phyloP scores from a whole-genome alignment of 2,797 vertebrate genomes.

The Octomys mimax region DNA sequence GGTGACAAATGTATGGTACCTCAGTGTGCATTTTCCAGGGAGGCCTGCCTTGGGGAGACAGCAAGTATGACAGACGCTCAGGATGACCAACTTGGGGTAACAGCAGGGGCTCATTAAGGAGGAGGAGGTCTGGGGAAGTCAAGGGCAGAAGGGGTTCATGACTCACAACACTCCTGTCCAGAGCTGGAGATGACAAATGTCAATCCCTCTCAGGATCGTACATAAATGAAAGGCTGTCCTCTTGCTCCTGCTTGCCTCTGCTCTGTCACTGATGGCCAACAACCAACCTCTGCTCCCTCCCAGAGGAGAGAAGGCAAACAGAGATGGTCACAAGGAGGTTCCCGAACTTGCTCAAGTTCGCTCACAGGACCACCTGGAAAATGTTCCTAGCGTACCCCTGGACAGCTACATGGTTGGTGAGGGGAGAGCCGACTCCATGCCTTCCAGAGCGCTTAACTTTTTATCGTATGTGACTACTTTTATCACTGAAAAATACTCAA shows the following conservation, averaged over 20 bases:
- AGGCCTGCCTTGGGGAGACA: neutral
- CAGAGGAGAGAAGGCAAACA: neutral
- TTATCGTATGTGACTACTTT: neutral
- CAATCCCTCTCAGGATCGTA: neutral
- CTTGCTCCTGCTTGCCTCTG: neutral
- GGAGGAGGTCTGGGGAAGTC: neutral
- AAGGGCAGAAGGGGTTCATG: neutral
- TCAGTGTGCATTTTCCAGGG: neutral
- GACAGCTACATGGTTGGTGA: neutral
- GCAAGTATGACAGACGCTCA: neutral
- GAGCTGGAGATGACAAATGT: neutral
- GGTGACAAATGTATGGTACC: neutral
- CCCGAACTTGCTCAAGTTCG: neutral
- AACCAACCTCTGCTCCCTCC: neutral
- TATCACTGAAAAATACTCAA: neutral
- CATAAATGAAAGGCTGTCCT: neutral
- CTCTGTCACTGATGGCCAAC: neutral
- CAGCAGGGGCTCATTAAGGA: neutral
- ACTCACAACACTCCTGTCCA: neutral
- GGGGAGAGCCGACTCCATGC: neutral
- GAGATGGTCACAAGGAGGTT: neutral
- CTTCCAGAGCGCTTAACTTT: slow-evolving; percentile 14
- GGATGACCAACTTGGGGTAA: neutral
- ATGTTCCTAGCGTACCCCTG: neutral
- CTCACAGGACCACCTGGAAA: neutral